phyloP scores from a whole-genome alignment of 2,113 vertebrate species.

The Rattus norvegicus region DNA sequence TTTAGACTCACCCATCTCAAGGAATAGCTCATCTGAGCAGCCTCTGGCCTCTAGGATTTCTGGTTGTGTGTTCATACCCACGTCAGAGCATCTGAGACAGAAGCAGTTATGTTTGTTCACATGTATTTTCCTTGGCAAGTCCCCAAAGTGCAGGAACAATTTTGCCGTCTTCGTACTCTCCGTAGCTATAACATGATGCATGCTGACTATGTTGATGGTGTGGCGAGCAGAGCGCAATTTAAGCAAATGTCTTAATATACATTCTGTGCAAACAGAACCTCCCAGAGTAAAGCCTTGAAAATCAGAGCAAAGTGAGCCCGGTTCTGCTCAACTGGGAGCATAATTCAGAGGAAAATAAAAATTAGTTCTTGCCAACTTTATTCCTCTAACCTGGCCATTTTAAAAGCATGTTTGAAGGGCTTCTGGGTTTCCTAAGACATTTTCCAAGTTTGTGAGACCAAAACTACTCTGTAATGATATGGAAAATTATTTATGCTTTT shows the following conservation, averaged over 20 bases:
- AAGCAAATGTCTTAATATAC: background rate
- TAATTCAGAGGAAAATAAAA: constrained; percentile 57
- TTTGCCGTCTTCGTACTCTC: background rate
- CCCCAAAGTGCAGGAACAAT: background rate
- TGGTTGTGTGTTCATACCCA: background rate
- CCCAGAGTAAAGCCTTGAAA: constrained; percentile 45
- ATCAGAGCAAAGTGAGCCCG: background rate
- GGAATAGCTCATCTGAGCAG: background rate
- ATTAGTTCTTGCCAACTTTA: background rate
- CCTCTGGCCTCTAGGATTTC: background rate
- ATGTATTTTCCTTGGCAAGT: background rate
- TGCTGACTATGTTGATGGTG: background rate
- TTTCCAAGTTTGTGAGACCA: background rate
- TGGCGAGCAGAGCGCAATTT: background rate
- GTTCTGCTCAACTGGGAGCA: background rate
- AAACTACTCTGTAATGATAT: background rate
- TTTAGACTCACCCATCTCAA: background rate
- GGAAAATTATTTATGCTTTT: background rate
- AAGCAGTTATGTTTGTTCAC: background rate
- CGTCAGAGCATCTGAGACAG: no score
- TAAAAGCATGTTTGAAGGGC: background rate
- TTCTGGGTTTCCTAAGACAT: background rate
- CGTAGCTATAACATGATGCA: accelerated
- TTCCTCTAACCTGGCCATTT: background rate
- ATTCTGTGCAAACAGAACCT: background rate